Evolutionary conservation across 2,797 vertebrate species (phyloP), one percentile per base, ranked within the genome.

Genomic region (Hoplostethus mediterraneus): DNA sequence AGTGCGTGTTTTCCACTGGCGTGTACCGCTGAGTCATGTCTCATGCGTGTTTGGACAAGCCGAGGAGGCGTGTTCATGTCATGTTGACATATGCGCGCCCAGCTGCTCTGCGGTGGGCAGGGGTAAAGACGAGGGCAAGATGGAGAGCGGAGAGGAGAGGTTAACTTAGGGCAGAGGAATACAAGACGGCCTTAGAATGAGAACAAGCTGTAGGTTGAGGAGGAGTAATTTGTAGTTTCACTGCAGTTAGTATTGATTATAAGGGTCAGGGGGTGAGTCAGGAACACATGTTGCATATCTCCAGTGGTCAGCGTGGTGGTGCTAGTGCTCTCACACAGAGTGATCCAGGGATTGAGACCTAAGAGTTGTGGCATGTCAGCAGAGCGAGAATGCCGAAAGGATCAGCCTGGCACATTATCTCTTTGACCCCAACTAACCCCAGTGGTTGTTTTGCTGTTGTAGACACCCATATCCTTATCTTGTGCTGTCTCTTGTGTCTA

Each of bases 1-100:
- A 14, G 54, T 16, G 77, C 56, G 65, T 78, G 67, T 82, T 86
- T 90, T 85, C 84, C 85, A 38, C 71, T 56, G 45, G 45, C 38
- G 60, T 61, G 80, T 87, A 80, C 28, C 2, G 81, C 86, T 80
- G 86, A 89, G 85, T 90, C 88, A 86, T 88, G 84, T 90, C 82
- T 79, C 83, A 80, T 36, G 71, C 83, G 1, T 88, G 89, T 90
- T 87, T 83, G 80, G 84, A 89, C 91, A 91, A 25, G 89, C 66
- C 0, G 44, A 63, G 71, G 63, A 79, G 71, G 61, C 71, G 79
- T 72, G 80, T 79, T 86, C 69, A 66, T 79, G 78, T 51, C 73
- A 81, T 88, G 88, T 82, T 75, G 90, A 88, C 88, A 88, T 83
- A 79, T 77, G 79, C 82, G 71, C 48, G 25, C 73, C 65, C 76